These are phyloP conservation scores for Silurus asotus DNA, from an alignment of 2,113 vertebrate genomes.

Conservation along the genomic window DNA sequence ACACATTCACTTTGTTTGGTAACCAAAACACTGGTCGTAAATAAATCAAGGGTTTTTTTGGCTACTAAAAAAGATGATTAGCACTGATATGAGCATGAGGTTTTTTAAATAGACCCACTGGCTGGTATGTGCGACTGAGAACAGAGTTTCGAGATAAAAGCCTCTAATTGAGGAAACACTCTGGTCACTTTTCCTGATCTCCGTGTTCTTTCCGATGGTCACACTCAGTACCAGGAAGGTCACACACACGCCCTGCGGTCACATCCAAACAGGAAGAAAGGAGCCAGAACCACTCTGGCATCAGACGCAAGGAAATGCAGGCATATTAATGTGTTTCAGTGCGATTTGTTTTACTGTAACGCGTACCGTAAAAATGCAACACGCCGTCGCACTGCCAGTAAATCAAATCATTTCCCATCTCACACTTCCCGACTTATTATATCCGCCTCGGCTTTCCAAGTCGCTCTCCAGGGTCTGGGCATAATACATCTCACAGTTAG, in stretches of 20 bases:
- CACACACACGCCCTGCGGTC: conserved; percentile 1
- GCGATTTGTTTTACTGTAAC: background rate
- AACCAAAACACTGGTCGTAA: background rate
- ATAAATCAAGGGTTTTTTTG: background rate
- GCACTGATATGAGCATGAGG: too few species aligned
- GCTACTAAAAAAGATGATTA: background rate
- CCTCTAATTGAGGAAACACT: conserved; percentile 50
- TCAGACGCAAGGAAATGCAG: background rate
- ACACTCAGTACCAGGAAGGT: conserved; percentile 40
- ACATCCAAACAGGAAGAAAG: conserved; percentile 43
- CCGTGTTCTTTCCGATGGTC: conserved; percentile 35
- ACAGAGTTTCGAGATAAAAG: conserved; percentile 46
- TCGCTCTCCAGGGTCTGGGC: conserved; percentile 5
- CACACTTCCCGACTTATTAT: background rate
- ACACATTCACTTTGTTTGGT: background rate
- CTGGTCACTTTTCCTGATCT: conserved; percentile 45
- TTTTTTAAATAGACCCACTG: background rate
- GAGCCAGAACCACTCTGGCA: conserved; percentile 27
- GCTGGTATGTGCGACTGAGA: conserved; percentile 9
- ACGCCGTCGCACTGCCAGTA: conserved; percentile 7
- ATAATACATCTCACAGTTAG: conserved; percentile 17
- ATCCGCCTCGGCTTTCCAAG: conserved; percentile 19
- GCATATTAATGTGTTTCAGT: background rate
- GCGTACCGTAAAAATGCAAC: conserved; percentile 4
- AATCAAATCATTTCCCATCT: conserved; percentile 11